A percentile compares a stretch with the other conserved stretches of the same genome.
phyloP scores from a whole-genome alignment of 2,113 vertebrate species.

The Ophthalmotilapia sp. region DNA sequence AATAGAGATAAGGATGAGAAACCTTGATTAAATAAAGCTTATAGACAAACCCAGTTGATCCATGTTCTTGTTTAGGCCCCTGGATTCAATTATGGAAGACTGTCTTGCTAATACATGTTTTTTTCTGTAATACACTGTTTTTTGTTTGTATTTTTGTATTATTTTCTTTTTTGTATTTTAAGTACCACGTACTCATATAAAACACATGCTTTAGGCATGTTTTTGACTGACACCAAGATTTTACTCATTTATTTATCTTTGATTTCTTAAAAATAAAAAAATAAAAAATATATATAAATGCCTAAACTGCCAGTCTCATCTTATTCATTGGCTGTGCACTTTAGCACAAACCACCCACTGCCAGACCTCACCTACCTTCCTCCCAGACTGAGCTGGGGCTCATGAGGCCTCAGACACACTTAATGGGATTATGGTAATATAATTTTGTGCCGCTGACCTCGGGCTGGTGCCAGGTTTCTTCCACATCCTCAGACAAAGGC shows the following conservation, averaged over 20 bases:
- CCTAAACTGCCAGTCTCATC: not conserved
- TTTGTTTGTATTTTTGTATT: not conserved
- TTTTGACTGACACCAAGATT: not conserved
- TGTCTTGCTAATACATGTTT: not conserved
- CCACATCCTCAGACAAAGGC: slow-evolving; percentile 68
- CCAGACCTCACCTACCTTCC: slow-evolving; percentile 44
- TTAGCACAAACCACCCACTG: slow-evolving; percentile 15
- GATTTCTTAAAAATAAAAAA: not conserved
- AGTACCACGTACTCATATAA: not conserved
- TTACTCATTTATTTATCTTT: not conserved
- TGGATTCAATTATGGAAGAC: slow-evolving; percentile 24
- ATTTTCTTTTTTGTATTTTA: not conserved
- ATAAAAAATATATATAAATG: not conserved
- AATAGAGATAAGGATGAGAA: slow-evolving; percentile 49
- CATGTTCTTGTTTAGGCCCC: not conserved
- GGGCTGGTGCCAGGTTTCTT: slow-evolving; percentile 68
- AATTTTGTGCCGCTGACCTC: slow-evolving; percentile 72
- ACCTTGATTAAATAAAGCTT: slow-evolving; percentile 21
- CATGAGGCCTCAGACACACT: slow-evolving; percentile 73
- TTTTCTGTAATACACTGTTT: not conserved
- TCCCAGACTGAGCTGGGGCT: slow-evolving; percentile 51
- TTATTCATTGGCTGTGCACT: not conserved
- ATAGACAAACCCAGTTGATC: slow-evolving; percentile 24
- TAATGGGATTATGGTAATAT: slow-evolving; percentile 79
- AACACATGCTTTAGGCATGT: not conserved